Base-by-base conservation (phyloP, 1,140 invertebrate genomes). In the Heterodera carotae region DNA sequence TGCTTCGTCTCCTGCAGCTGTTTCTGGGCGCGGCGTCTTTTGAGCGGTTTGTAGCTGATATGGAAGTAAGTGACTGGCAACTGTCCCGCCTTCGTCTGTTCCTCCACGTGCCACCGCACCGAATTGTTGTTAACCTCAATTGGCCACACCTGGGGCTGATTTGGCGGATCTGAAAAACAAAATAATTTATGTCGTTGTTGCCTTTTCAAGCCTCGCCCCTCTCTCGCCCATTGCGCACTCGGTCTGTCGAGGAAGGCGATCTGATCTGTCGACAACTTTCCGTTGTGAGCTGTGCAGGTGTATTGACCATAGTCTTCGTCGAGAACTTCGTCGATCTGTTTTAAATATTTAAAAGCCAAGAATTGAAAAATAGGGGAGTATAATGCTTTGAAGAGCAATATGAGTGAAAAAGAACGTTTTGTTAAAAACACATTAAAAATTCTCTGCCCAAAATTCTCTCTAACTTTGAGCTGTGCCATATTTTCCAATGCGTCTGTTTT, bases 291-390 rank as follows among this genome's bases (percentile, higher is more conserved):
- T 25, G 59, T 72, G 67, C 80, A 81, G 36, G 60, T 67, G 62
- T 81, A 81, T n/a, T 67, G 39, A n/a, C 73, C 79, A 76, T 66
- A 80, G 59, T 81, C 79, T 15, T 80, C 78, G 29, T 81, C 79
- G 48, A 75, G 56, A 8, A 81, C 72, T 43, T 67, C 56, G 25
- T 68, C 43, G 56, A 81, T 81, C 79, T 79, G 70, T 53, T 59
- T n/a, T n/a, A n/a, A n/a, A n/a, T n/a, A n/a, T n/a, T n/a, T n/a
- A n/a, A n/a, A n/a, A n/a, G n/a, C n/a, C n/a, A n/a, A n/a, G 31
- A 25, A 31, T 68, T 60, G 7, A 8, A 66, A 5, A 66, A 39
- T 27, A 18, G 7, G 6, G 10, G 56, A 33, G 34, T 53, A 27
- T n/a, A 22, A 8, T 75, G 10, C 34, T 34, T 34, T 25, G 7